phyloP scores from a whole-genome alignment of 2,888 invertebrate genomes.

The Willowsia nigromaculata region DNA sequence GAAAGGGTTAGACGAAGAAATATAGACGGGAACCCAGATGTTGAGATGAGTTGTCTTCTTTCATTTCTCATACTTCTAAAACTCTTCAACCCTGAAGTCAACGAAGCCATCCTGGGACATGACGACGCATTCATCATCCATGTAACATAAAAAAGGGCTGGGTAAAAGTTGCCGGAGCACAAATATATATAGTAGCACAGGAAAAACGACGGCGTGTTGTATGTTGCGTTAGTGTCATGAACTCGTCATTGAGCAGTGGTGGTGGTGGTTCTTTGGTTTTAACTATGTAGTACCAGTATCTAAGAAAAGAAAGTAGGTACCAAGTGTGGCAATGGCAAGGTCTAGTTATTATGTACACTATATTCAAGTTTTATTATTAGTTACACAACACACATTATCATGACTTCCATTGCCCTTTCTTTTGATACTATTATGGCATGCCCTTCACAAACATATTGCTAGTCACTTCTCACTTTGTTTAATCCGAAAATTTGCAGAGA shows the following conservation, averaged over 20 bases:
- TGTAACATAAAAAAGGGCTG: slow-evolving; percentile 42
- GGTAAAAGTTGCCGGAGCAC: slow-evolving; percentile 54
- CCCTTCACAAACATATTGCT: slow-evolving; percentile 57
- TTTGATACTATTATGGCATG: slow-evolving; percentile 37
- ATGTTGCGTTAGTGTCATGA: slow-evolving; percentile 15
- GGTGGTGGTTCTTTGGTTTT: neutral
- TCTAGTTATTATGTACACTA: neutral
- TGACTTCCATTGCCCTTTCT: slow-evolving; percentile 59
- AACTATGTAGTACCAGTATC: neutral
- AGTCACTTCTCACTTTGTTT: slow-evolving; percentile 42
- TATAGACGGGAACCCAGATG: slow-evolving; percentile 52
- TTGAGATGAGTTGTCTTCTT: neutral
- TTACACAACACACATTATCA: neutral
- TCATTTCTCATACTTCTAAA: slow-evolving; percentile 51
- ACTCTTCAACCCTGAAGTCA: neutral
- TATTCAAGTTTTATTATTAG: slow-evolving; percentile 29
- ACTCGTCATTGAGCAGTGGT: neutral
- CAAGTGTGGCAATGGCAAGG: neutral
- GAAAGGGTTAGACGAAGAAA: neutral
- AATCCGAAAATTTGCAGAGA: slow-evolving; percentile 54
- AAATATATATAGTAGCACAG: neutral
- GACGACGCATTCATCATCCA: slow-evolving; percentile 54
- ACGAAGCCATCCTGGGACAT: slow-evolving; percentile 35
- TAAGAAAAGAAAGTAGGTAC: neutral
- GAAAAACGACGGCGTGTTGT: slow-evolving; percentile 21